phyloP scores from a whole-genome alignment of 1,140 invertebrate species.

The Drosophila yakuba region DNA sequence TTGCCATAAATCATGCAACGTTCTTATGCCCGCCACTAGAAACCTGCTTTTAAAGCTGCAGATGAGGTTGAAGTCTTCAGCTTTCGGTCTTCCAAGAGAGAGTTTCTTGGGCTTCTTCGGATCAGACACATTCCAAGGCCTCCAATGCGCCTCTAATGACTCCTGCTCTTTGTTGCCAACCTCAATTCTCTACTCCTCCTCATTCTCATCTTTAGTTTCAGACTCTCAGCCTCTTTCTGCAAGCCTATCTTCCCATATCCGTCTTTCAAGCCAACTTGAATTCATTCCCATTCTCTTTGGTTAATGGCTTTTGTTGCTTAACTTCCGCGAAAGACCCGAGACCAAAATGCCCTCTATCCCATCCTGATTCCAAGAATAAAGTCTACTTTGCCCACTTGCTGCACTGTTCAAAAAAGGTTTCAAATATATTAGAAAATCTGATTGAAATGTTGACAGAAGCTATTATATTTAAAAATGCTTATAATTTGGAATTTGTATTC shows the following conservation, averaged over 20 bases:
- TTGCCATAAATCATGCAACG: slow-evolving; percentile 83
- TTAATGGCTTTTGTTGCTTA: slow-evolving; percentile 75
- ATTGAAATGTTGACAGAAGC: too few species aligned
- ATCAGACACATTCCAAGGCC: slow-evolving; percentile 67
- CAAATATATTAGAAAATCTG: not conserved
- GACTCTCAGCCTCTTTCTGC: slow-evolving; percentile 8
- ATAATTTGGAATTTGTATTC: too few species aligned
- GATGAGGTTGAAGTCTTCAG: slow-evolving; percentile 19
- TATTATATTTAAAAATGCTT: too few species aligned
- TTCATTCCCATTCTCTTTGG: slow-evolving; percentile 24
- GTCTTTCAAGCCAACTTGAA: slow-evolving; percentile 17
- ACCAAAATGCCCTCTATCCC: slow-evolving; percentile 12
- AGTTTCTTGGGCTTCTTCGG: slow-evolving; percentile 21
- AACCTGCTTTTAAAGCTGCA: slow-evolving; percentile 52
- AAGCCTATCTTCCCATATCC: slow-evolving; percentile 8
- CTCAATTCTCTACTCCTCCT: slow-evolving; percentile 41
- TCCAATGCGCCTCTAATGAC: slow-evolving; percentile 80
- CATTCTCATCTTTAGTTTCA: slow-evolving; percentile 1
- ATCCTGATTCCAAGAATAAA: slow-evolving; percentile 35
- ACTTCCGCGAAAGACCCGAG: slow-evolving; percentile 64
- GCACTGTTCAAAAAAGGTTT: slow-evolving; percentile 4
- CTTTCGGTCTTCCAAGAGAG: slow-evolving; percentile 18
- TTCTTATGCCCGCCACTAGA: slow-evolving; percentile 60
- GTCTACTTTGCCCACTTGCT: not conserved
- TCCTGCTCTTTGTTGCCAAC: slow-evolving; percentile 75